Base-by-base conservation (phyloP, 1,140 invertebrate species). In the Drosophila burlai region DNA sequence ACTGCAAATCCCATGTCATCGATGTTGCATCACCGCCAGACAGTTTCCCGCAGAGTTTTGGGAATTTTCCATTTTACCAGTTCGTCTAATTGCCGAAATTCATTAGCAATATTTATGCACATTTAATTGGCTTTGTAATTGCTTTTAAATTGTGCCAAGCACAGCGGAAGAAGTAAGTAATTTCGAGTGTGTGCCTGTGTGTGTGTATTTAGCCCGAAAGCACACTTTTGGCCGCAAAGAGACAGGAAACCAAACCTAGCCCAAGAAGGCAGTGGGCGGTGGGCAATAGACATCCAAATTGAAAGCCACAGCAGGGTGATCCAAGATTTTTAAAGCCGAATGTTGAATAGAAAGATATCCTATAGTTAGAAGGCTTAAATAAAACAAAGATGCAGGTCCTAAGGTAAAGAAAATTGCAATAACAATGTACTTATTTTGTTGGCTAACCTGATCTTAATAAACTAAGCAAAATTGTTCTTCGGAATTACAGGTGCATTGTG, bases 51-150 rank as follows among this genome's bases (percentile, higher is more conserved):
- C 16, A 3, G 8, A 11, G 47, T 38, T 34, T 16, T 45, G 29
- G 24, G 21, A 7, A 46, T 58, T 36, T 36, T 8, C n/a, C 43
- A 47, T 34, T 59, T 42, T 38, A 34, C 49, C 57, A 61, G 38
- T 61, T 46, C 29, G 31, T 67, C 26, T 62, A 58, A 49, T 43
- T 24, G 26, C 38, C 18, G 49, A 80, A 86, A 80, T 67, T 75
- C 69, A 83, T 89, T 81, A 83, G 66, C 63, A 66, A 78, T 83
- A 81, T 89, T 87, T 84, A 89, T 83, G 77, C 54, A 50, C 62
- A 58, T 89, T 74, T 87, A 87, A 87, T 87, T 89, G 84, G 40
- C 66, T 55, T 68, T 36, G 77, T 83, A 81, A 87, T 87, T 73
- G 67, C 59, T 74, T 66, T 81, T 63, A 77, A 87, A 89, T 84